These are phyloP conservation scores for Globicephala melas DNA, from an alignment of 2,113 vertebrate genomes.

Conservation along the genomic window DNA sequence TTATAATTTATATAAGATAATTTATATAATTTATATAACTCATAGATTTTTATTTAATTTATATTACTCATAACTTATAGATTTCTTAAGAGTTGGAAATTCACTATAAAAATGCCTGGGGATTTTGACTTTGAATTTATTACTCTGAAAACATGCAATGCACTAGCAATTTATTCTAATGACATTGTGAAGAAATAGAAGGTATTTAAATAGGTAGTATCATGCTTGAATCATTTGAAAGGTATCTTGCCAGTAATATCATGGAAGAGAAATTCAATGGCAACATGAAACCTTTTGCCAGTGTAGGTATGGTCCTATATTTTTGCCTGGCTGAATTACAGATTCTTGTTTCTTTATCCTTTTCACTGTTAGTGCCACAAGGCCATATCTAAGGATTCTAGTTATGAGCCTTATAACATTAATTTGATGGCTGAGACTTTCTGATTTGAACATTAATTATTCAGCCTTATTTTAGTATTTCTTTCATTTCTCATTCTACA, in stretches of 20 bases:
- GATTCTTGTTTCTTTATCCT: neutral
- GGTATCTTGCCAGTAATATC: too few species aligned
- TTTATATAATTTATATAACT: neutral
- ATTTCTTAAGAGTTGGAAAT: neutral
- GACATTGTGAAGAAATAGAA: neutral
- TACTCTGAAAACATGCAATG: neutral
- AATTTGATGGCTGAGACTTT: neutral
- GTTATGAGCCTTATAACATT: neutral
- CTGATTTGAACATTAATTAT: neutral
- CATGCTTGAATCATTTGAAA: neutral
- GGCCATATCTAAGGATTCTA: neutral
- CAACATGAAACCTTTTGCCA: neutral
- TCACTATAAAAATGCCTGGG: neutral
- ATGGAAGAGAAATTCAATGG: neutral
- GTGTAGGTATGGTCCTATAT: too few species aligned
- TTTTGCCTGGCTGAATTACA: neutral
- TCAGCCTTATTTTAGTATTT: neutral
- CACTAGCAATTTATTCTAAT: neutral
- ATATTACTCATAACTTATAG: neutral
- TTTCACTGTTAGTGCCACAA: neutral
- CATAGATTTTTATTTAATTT: neutral
- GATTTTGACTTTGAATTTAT: neutral
- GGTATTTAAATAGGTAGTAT: neutral
- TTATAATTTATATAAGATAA: too few species aligned
- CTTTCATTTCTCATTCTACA: neutral